Base-by-base conservation (phyloP, 2,888 invertebrate genomes). In the Phengaris arion region DNA sequence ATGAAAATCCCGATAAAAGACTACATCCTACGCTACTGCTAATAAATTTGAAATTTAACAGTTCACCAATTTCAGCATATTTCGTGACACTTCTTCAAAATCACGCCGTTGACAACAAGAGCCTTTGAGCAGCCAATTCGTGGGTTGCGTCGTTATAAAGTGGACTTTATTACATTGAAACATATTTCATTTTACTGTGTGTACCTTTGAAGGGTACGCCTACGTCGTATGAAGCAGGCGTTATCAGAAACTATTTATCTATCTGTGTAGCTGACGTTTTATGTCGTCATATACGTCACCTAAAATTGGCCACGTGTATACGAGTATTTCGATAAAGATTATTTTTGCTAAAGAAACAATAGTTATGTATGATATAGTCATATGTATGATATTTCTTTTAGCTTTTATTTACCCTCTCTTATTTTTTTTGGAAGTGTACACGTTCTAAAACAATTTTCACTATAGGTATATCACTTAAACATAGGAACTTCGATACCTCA, bases 41-140 rank as follows among this genome's bases (percentile, higher is more conserved):
- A 48, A 69, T 69, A 54, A 54, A 72, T 72, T 54, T 72, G 12
- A 52, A 72, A 72, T 72, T 54, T 72, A 72, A 35, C 54, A 72
- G 54, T 52, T 72, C 54, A 52, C 22, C 52, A 35, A 52, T 22
- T 72, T 72, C 52, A 46, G 35, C 22, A 12, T 46, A 35, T 54
- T 12, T 35, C 72, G 68, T 3, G 9, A 51, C 8, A 54, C 54
- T 35, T 54, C 51, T 22, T 69, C 69, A 48, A 72, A 52, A 72
- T 72, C 54, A 52, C 69, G 48, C 52, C 52, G 70, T 70, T 70
- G 70, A 52, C 70, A 70, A 70, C 51, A 69, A 69, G 48, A 69
- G 69, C 46, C 48, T 69, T 69, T 59, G 8, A 15, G 48, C 13
- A 72, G 22, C 35, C 35, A 54, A 13, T 52, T 72, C 1, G 7